Evolutionary conservation across 2,797 vertebrate species (phyloP).

Genomic region (Cryptoblepharus egeriae): DNA sequence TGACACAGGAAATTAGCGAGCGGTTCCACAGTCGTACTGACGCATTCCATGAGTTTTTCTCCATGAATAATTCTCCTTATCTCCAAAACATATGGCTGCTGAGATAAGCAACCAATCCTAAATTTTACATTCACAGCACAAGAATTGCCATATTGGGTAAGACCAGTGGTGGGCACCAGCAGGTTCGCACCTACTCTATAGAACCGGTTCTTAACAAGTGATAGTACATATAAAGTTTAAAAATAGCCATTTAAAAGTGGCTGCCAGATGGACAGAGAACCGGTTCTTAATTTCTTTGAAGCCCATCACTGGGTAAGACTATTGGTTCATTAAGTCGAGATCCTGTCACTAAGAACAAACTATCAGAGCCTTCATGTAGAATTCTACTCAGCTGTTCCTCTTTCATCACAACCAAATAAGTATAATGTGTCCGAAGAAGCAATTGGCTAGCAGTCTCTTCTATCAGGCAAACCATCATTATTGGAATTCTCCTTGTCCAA

Average conservation of each 20-base stretch:
- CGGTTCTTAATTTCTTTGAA: too few species aligned
- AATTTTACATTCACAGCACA: slow-evolving; percentile 12
- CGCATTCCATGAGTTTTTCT: slow-evolving; percentile 33
- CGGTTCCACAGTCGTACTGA: slow-evolving; percentile 38
- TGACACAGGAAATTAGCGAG: slow-evolving; percentile 48
- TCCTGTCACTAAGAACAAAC: slow-evolving; percentile 2
- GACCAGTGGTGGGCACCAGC: background rate
- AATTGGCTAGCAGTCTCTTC: background rate
- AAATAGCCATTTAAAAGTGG: too few species aligned
- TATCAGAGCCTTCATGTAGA: slow-evolving; percentile 2
- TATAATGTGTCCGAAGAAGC: background rate
- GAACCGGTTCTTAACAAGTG: too few species aligned
- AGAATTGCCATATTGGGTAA: background rate
- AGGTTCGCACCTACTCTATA: too few species aligned
- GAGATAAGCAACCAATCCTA: background rate
- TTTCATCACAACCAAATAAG: background rate
- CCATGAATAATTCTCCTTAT: slow-evolving; percentile 15
- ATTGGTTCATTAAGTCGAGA: background rate
- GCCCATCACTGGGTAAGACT: background rate
- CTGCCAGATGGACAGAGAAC: too few species aligned
- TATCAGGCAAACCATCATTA: background rate
- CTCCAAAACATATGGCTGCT: background rate
- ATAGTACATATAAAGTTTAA: too few species aligned
- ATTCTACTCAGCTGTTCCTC: background rate
- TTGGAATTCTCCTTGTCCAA: background rate